These are phyloP conservation scores for Pagrus major DNA, from an alignment of 2,113 vertebrate species.

Conservation along the genomic window DNA sequence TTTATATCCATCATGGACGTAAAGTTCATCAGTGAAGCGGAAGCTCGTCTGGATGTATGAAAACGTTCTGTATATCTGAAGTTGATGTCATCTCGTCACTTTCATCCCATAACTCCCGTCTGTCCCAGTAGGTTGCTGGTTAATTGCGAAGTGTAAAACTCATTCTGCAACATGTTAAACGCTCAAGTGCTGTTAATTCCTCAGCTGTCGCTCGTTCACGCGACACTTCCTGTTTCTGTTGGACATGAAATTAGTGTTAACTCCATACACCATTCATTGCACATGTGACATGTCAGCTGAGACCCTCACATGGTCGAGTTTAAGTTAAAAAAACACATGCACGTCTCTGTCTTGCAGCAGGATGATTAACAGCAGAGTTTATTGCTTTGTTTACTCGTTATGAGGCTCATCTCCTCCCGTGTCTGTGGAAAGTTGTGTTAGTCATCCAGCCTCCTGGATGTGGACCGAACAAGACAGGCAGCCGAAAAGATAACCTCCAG, in stretches of 20 bases:
- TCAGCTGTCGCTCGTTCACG: not conserved
- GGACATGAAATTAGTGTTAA: not conserved
- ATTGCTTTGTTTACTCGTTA: slow-evolving; percentile 27
- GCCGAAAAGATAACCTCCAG: slow-evolving; percentile 14
- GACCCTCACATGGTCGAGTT: not conserved
- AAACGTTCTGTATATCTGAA: not conserved
- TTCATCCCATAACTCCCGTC: not conserved
- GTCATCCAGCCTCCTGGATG: slow-evolving; percentile 5
- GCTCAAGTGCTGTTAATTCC: not conserved
- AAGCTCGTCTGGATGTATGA: not conserved
- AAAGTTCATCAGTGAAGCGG: too few relatives aligned
- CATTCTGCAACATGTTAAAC: not conserved
- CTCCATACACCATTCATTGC: not conserved
- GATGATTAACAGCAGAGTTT: not conserved
- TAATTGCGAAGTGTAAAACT: not conserved
- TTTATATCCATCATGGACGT: not conserved
- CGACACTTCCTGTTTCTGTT: not conserved
- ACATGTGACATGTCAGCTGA: not conserved
- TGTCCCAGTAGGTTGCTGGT: not conserved
- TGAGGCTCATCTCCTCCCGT: not conserved
- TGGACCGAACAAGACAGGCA: not conserved
- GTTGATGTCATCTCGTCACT: slow-evolving; percentile 7
- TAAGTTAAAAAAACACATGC: not conserved
- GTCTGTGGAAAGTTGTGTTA: not conserved
- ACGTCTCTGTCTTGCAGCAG: not conserved